A percentile compares a stretch with the other conserved stretches of the same genome.
phyloP scores from a whole-genome alignment of 2,113 vertebrate genomes.

The Gallinago jamesoni region DNA sequence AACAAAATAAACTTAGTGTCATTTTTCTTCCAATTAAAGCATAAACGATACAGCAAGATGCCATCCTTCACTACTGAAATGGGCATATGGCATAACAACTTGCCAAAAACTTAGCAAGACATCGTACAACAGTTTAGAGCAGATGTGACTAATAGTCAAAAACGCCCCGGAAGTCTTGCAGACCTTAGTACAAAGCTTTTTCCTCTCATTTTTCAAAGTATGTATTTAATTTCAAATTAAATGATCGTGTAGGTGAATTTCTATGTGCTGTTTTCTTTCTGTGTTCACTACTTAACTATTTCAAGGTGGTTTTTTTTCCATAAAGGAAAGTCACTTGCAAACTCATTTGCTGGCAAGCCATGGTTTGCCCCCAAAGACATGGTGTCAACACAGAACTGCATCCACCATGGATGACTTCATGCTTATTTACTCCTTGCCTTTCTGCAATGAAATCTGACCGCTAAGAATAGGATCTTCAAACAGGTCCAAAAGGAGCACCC shows the following conservation, averaged over 20 bases:
- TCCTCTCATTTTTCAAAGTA: neutral
- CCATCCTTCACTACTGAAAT: neutral
- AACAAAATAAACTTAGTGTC: neutral
- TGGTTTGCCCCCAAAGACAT: neutral
- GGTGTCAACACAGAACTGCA: neutral
- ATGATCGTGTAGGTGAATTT: neutral
- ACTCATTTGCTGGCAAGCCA: neutral
- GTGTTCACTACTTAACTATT: neutral
- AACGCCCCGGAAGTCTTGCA: neutral
- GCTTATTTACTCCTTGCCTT: neutral
- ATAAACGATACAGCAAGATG: neutral
- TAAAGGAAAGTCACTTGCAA: neutral
- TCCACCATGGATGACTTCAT: neutral
- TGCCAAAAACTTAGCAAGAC: neutral
- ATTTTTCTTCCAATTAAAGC: neutral
- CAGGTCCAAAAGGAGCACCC: neutral
- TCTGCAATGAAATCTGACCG: neutral
- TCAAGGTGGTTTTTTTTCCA: neutral
- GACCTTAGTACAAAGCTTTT: neutral
- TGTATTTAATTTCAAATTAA: neutral
- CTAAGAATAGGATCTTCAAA: neutral
- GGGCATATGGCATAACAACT: neutral
- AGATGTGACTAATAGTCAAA: neutral
- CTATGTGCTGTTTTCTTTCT: neutral
- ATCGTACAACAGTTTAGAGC: neutral